Conservation (phyloP, 1,140 invertebrate genomes). For the Caerostris extrusa region DNA sequence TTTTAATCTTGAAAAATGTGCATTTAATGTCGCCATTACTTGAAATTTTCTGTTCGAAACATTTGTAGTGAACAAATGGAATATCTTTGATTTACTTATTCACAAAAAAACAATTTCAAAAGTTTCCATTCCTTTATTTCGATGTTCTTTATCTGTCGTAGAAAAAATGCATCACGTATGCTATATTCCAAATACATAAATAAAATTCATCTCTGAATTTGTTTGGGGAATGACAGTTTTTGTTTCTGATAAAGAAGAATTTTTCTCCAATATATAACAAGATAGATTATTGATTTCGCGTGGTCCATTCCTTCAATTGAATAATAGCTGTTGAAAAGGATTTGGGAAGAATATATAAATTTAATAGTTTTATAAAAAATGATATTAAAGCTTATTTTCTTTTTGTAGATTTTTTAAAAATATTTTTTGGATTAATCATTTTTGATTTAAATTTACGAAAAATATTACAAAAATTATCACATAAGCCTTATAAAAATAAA, state of each 20-base stretch:
- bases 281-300: conserved; percentile 11
- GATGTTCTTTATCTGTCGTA: neutral
- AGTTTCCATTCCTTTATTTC: neutral
- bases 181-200: neutral
- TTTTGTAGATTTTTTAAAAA: no score
- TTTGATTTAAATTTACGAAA: no score
- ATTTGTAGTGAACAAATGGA: neutral
- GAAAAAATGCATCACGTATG: neutral
- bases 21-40: no score
- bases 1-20: no score
- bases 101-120: neutral
- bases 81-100: neutral
- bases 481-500: no score
- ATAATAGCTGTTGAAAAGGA: conserved; percentile 9
- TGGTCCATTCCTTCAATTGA: conserved; percentile 7
- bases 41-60: no score
- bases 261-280: neutral
- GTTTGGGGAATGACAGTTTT: neutral
- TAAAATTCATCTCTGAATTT: neutral
- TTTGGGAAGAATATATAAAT: neutral
- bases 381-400: no score
- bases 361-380: no score
- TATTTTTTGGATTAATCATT: no score
- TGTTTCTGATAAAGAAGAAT: neutral
- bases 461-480: no score